A percentile compares a stretch with the other conserved stretches of the same genome.
Evolutionary conservation across 2,113 vertebrate genomes (phyloP).

Genomic region (Colinus virginianus): DNA sequence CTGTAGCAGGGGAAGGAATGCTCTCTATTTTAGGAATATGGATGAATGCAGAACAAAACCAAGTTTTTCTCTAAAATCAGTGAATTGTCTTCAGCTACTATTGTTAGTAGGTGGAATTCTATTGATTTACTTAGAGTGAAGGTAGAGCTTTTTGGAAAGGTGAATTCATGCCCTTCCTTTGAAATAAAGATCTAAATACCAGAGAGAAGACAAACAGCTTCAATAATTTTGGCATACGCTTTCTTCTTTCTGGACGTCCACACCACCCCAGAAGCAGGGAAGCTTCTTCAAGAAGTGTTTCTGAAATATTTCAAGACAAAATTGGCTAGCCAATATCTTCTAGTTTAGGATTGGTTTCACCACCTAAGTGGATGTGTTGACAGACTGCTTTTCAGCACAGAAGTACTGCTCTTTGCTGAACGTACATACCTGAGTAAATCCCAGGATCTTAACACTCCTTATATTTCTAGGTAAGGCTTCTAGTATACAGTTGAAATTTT

Average conservation of each 20-base stretch:
- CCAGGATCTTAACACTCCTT: not conserved
- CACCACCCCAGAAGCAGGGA: not conserved
- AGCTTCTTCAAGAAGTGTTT: conserved; percentile 5
- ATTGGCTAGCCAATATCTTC: not conserved
- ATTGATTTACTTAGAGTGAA: not conserved
- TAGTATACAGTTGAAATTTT: not conserved
- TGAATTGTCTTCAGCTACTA: not conserved
- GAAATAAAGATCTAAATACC: not conserved
- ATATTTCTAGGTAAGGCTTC: not conserved
- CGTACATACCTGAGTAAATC: not conserved
- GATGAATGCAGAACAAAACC: not conserved
- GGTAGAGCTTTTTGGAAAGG: not conserved
- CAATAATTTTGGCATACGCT: not conserved
- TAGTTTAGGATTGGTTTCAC: conserved; percentile 55
- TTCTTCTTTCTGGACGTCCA: not conserved
- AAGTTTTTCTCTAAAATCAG: not conserved
- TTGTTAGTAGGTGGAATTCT: not conserved
- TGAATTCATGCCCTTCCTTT: not conserved
- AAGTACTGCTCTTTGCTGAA: not conserved
- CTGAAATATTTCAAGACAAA: not conserved
- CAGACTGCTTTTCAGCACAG: not conserved
- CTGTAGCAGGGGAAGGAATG: not conserved
- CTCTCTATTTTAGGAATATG: not conserved
- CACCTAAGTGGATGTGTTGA: not conserved
- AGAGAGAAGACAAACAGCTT: not conserved